Evolutionary conservation across 2,113 vertebrate genomes (phyloP).

Genomic region (Apodemus sylvaticus): DNA sequence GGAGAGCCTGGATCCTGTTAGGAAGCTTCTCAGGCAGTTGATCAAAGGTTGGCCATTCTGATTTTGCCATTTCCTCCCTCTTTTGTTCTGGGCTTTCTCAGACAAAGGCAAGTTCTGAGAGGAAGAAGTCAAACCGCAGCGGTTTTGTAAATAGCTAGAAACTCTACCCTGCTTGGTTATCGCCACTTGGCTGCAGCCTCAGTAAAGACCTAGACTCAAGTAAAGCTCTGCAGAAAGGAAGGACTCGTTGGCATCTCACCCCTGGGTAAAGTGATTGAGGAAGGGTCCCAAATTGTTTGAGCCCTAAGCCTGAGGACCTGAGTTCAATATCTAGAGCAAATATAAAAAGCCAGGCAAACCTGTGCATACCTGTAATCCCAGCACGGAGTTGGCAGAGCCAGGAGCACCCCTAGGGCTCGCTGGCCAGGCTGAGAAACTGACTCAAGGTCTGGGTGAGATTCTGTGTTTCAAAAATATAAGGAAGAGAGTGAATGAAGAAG

Average conservation of each 20-base stretch:
- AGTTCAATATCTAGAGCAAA: background rate
- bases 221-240: background rate
- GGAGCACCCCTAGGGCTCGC: too few species aligned
- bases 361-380: background rate
- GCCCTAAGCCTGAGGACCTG: background rate
- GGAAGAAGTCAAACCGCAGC: background rate
- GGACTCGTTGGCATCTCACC: background rate
- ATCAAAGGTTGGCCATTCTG: background rate
- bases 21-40: background rate
- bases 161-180: background rate
- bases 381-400: background rate
- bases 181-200: background rate
- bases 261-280: background rate
- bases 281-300: background rate
- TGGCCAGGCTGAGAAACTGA: background rate
- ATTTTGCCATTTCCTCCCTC: background rate
- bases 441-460: background rate
- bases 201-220: background rate
- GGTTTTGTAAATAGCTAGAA: background rate
- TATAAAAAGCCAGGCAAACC: too few species aligned
- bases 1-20: background rate
- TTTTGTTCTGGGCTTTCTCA: conserved; percentile 12
- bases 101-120: background rate
- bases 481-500: background rate
- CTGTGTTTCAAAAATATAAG: background rate